Evolutionary conservation across 2,888 invertebrate genomes (phyloP).

Genomic region (Myopa testacea): DNA sequence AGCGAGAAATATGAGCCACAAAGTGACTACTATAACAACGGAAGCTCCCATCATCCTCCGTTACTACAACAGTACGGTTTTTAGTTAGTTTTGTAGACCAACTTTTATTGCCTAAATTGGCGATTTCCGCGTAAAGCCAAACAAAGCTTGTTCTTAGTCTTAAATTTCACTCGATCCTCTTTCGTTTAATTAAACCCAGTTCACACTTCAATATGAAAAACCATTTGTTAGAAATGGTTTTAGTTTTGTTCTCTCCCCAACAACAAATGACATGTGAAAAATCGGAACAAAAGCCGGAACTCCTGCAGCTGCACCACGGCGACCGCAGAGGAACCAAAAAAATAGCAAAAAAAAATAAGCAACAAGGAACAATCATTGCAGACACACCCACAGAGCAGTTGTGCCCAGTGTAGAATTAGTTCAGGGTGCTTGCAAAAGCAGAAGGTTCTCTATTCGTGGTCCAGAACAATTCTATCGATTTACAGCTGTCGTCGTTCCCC

Average conservation of each 20-base stretch:
- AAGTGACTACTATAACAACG: too few species aligned
- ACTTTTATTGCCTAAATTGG: too few species aligned
- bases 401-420: background rate
- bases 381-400: background rate
- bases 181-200: too few species aligned
- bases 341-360: background rate
- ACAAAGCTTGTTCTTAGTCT: too few species aligned
- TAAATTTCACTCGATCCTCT: too few species aligned
- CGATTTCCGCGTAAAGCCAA: too few species aligned
- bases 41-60: too few species aligned
- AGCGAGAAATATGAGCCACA: too few species aligned
- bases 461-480: background rate
- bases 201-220: background rate
- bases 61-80: too few species aligned
- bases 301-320: background rate
- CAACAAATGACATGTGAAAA: background rate
- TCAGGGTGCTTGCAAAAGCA: background rate
- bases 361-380: background rate
- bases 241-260: too few species aligned
- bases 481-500: conserved; percentile 8
- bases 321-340: background rate
- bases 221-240: background rate
- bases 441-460: background rate
- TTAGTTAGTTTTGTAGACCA: too few species aligned
- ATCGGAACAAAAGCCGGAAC: background rate